Conservation (phyloP, 1,140 invertebrate species). For the Nylanderia fulva region DNA sequence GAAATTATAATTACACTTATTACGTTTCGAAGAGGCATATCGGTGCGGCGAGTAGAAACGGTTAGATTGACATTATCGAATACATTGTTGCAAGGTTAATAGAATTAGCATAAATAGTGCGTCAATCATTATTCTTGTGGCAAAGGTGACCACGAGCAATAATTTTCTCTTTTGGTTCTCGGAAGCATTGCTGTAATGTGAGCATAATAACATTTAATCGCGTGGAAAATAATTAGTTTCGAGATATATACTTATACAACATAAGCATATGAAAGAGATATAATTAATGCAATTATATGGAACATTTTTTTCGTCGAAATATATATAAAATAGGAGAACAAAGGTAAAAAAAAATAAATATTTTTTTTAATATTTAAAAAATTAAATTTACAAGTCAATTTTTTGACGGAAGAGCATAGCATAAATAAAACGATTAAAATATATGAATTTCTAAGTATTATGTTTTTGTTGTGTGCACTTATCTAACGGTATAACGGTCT, state of each 20-base stretch:
- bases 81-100: slow-evolving; percentile 64
- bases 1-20: slow-evolving; percentile 59
- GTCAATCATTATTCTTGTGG: slow-evolving; percentile 10
- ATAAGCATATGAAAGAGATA: neutral
- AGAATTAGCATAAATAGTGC: slow-evolving; percentile 64
- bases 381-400: neutral
- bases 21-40: neutral
- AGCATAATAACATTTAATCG: neutral
- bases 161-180: neutral
- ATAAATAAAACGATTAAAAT: slow-evolving; percentile 14
- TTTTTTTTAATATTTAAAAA: slow-evolving; percentile 3
- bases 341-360: too few species aligned
- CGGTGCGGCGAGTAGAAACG: slow-evolving; percentile 16
- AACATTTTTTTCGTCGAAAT: neutral
- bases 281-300: neutral
- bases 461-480: neutral
- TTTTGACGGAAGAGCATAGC: neutral
- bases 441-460: neutral
- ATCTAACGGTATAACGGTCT: neutral
- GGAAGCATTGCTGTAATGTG: neutral
- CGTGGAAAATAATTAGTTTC: neutral
- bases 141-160: slow-evolving; percentile 15
- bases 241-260: too few species aligned
- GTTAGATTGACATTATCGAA: slow-evolving; percentile 39
- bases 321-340: neutral